These are phyloP conservation scores for Notospermus geniculatus DNA, from an alignment of 1,140 invertebrate genomes.

Conservation along the genomic window DNA sequence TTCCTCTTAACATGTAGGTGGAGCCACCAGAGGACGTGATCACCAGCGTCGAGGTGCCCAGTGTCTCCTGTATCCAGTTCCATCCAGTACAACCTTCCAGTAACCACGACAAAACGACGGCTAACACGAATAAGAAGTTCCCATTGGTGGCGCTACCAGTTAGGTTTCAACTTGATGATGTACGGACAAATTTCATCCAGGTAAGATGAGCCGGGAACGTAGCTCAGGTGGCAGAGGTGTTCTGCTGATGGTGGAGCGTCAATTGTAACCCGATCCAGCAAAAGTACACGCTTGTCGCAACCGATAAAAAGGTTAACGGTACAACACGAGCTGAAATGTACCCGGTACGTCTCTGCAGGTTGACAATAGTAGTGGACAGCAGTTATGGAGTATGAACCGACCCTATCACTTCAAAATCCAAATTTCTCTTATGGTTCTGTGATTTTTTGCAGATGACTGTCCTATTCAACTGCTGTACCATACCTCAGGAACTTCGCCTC, in stretches of 20 bases:
- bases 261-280: no score
- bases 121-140: constrained; percentile 58
- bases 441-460: constrained; percentile 63
- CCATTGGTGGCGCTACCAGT: constrained; percentile 68
- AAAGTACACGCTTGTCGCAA: no score
- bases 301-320: no score
- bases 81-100: constrained; percentile 65
- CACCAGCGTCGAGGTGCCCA: constrained; percentile 68
- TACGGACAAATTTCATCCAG: constrained; percentile 81
- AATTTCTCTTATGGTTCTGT: not conserved
- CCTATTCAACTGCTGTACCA: constrained; percentile 71
- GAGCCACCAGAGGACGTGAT: constrained; percentile 64
- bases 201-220: constrained; percentile 59
- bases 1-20: no score
- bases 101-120: constrained; percentile 28
- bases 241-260: no score
- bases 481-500: constrained; percentile 63
- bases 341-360: no score
- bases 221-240: no score
- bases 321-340: no score
- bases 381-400: no score
- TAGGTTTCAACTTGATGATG: constrained; percentile 72
- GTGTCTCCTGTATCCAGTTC: constrained; percentile 67
- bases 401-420: no score
- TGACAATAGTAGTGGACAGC: no score